Conservation (phyloP, 2,797 vertebrate genomes). For the Enteromius mattozi region DNA sequence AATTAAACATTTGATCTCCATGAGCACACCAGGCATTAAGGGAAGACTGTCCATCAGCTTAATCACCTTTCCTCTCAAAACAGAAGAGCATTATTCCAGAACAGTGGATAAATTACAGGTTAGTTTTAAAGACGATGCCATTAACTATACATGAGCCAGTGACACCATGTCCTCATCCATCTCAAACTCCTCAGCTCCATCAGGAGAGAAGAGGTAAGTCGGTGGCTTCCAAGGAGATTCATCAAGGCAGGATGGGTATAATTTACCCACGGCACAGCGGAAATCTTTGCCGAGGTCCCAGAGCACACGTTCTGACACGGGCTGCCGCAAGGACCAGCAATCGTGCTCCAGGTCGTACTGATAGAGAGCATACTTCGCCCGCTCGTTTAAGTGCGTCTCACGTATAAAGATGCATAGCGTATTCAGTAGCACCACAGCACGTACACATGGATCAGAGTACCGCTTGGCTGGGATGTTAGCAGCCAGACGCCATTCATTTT, state of each 20-base stretch:
- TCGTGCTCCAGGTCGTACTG: constrained; percentile 92
- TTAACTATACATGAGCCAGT: constrained; percentile 89
- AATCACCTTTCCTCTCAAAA: constrained; percentile 13
- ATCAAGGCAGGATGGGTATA: constrained; percentile 97
- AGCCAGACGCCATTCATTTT: constrained; percentile 93
- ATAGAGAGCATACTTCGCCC: constrained; percentile 94
- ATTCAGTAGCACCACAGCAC: constrained; percentile 91
- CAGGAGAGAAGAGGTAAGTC: constrained; percentile 92
- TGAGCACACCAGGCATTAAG: neutral
- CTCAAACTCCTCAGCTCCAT: constrained; percentile 92
- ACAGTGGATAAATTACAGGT: constrained; percentile 44
- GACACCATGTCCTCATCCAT: constrained; percentile 92
- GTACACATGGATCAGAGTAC: constrained; percentile 92
- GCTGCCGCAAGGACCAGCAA: constrained; percentile 92
- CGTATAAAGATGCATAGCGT: constrained; percentile 93
- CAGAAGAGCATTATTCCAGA: constrained; percentile 19
- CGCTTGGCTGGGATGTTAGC: constrained; percentile 95
- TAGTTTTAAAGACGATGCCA: constrained; percentile 9
- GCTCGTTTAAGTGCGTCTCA: constrained; percentile 94
- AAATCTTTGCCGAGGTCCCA: constrained; percentile 97
- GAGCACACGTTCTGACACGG: constrained; percentile 94
- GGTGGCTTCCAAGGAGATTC: constrained; percentile 98
- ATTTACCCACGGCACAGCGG: constrained; percentile 94
- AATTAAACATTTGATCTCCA: constrained; percentile 14
- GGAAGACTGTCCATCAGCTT: constrained; percentile 7